Evolutionary conservation across 2,888 invertebrate species (phyloP), one percentile per base, ranked within the genome.

Genomic region (Drosophila eohydei): DNA sequence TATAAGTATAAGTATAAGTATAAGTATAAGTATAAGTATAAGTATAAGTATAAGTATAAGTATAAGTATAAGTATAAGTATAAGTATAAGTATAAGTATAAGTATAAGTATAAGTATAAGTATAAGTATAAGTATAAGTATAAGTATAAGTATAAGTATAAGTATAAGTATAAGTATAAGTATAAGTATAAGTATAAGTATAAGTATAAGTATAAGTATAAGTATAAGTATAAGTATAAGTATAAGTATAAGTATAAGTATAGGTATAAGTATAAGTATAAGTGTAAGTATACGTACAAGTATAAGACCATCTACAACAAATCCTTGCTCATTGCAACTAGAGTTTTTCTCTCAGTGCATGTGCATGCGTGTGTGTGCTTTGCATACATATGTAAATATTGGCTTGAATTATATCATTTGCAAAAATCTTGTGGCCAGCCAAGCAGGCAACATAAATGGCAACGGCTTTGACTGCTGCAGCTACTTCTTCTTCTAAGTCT

Each of bases 341-440:
- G 12, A 44, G 5, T 12, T 12, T 34, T 56, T 56, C 43, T 21
- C 14, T 8, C 40, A 54, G 56, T 46, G 46, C 7, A 55, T 43
- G 12, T 40, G 43, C 34, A 38, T 48, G 63, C 67, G 62, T 77
- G 57, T 61, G 67, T 79, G 72, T 67, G 32, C 32, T n/a, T 48
- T 44, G 48, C 56, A 51, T 41, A 74, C 65, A 75, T 78, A 84
- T 89, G 89, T 82, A 85, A 89, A 89, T 85, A 85, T 89, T 89
- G 83, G 80, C 81, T 75, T 64, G 70, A 82, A 66, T 85, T 88
- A 80, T 89, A 85, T 85, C 88, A 77, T 88, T 82, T 71, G 88
- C 68, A 69, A 78, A 84, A 89, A 84, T 84, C 84, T 66, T 88
- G 80, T 78, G 89, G 84, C 89, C 82, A 74, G 78, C 89, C 74